phyloP scores from a whole-genome alignment of 1,140 invertebrate species.

The Hyposmocoma kahamanoa region DNA sequence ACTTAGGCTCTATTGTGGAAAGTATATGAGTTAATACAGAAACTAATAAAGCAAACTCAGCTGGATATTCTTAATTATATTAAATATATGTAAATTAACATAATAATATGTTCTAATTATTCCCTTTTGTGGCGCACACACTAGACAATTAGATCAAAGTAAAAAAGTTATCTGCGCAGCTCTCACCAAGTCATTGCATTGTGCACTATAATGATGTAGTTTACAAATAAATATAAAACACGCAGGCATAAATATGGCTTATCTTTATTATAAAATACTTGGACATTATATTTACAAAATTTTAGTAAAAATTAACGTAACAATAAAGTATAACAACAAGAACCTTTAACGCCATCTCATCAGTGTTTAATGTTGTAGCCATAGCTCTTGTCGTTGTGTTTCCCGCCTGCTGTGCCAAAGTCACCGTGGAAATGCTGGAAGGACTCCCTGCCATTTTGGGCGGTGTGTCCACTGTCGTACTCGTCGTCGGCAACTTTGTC shows the following conservation, averaged over 20 bases:
- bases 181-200: no score
- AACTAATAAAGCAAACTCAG: no score
- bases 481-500: conserved; percentile 64
- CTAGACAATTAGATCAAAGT: no score
- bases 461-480: conserved; percentile 54
- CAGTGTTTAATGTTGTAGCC: conserved; percentile 54
- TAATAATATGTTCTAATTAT: no score
- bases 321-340: conserved; percentile 48
- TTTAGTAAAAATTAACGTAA: conserved; percentile 51
- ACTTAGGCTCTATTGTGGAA: no score
- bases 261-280: conserved; percentile 38
- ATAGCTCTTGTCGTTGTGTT: conserved; percentile 51
- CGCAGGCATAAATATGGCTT: conserved; percentile 19
- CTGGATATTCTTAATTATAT: no score
- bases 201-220: no score
- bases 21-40: no score
- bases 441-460: conserved; percentile 57
- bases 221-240: not conserved
- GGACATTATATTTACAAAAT: conserved; percentile 64
- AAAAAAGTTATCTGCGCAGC: no score
- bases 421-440: conserved; percentile 51
- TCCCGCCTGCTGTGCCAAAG: conserved; percentile 54
- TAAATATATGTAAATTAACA: no score
- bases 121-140: no score
- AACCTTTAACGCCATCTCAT: conserved; percentile 24